Percentiles rank a stretch among this genome's conserved stretches.
Conservation (phyloP, 2,888 invertebrate genomes). For the Agrilus mali region DNA sequence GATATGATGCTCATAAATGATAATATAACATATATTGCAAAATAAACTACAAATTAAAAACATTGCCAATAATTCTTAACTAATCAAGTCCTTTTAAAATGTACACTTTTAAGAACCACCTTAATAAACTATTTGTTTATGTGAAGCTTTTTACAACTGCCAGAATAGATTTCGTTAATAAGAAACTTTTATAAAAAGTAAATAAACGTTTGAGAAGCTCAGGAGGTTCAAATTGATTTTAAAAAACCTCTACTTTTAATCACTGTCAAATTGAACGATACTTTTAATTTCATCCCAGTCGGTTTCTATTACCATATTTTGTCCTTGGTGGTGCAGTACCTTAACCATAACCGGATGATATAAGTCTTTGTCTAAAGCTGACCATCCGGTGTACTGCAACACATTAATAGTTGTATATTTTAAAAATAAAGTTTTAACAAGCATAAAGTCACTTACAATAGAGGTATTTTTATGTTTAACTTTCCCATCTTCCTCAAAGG, state of each 20-base stretch:
- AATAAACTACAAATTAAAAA: not conserved
- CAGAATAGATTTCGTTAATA: not conserved
- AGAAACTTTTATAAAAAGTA: not conserved
- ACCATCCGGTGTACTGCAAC: constrained; percentile 33
- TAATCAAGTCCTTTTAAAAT: not conserved
- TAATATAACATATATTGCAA: not conserved
- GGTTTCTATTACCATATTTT: constrained; percentile 27
- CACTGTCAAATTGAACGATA: constrained; percentile 25
- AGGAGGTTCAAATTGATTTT: not conserved
- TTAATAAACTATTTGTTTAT: too few relatives aligned
- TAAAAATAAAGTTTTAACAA: too few relatives aligned
- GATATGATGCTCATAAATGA: too few relatives aligned
- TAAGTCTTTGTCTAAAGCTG: constrained; percentile 29
- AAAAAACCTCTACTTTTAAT: constrained; percentile 16
- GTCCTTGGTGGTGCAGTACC: constrained; percentile 25
- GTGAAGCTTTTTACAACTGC: too few relatives aligned
- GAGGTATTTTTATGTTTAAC: constrained; percentile 31
- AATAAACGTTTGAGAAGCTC: not conserved
- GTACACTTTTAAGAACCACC: too few relatives aligned
- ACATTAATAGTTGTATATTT: too few relatives aligned
- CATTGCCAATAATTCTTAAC: not conserved
- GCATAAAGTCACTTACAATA: constrained; percentile 24
- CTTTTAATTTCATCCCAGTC: constrained; percentile 30
- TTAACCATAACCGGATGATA: constrained; percentile 30
- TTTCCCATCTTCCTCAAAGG: constrained; percentile 28